phyloP scores from a whole-genome alignment of 2,113 vertebrate species.

The Cranoglanis bouderius region DNA sequence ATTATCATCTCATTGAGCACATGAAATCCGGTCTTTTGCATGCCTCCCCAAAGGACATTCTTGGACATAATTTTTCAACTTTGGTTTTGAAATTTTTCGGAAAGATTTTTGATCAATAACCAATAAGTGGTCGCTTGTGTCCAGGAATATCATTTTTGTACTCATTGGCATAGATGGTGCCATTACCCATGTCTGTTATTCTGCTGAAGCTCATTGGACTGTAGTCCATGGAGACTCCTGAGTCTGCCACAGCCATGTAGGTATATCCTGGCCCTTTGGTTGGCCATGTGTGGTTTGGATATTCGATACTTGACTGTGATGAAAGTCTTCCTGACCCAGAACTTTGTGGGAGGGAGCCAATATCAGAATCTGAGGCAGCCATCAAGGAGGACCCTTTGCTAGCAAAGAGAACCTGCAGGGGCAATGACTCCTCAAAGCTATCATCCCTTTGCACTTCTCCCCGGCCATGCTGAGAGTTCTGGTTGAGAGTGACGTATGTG shows the following conservation, averaged over 20 bases:
- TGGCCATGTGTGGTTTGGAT: slow-evolving; percentile 70
- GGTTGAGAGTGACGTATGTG: slow-evolving; percentile 78
- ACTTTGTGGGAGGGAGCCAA: slow-evolving; percentile 67
- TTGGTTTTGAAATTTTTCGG: background rate
- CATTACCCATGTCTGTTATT: slow-evolving; percentile 52
- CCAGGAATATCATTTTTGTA: slow-evolving; percentile 73
- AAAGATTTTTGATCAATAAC: slow-evolving; percentile 45
- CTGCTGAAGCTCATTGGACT: slow-evolving; percentile 71
- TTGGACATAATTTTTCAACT: background rate
- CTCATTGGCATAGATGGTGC: slow-evolving; percentile 69
- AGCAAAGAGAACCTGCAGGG: slow-evolving; percentile 66
- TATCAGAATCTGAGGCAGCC: slow-evolving; percentile 67
- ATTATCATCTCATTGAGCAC: background rate
- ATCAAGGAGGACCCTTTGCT: slow-evolving; percentile 47
- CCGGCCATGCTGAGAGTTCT: slow-evolving; percentile 53
- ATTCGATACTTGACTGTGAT: slow-evolving; percentile 77
- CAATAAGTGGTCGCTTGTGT: slow-evolving; percentile 47
- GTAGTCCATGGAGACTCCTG: slow-evolving; percentile 81
- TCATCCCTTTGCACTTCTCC: slow-evolving; percentile 52
- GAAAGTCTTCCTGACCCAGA: slow-evolving; percentile 66
- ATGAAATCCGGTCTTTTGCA: slow-evolving; percentile 2
- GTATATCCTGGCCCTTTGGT: slow-evolving; percentile 70
- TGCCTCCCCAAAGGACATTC: background rate
- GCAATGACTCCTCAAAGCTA: slow-evolving; percentile 62
- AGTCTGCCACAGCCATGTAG: slow-evolving; percentile 81